A percentile compares a stretch with the other conserved stretches of the same genome.
These are phyloP conservation scores for Hipparchia semele DNA, from an alignment of 2,888 invertebrate genomes.

Conservation along the genomic window DNA sequence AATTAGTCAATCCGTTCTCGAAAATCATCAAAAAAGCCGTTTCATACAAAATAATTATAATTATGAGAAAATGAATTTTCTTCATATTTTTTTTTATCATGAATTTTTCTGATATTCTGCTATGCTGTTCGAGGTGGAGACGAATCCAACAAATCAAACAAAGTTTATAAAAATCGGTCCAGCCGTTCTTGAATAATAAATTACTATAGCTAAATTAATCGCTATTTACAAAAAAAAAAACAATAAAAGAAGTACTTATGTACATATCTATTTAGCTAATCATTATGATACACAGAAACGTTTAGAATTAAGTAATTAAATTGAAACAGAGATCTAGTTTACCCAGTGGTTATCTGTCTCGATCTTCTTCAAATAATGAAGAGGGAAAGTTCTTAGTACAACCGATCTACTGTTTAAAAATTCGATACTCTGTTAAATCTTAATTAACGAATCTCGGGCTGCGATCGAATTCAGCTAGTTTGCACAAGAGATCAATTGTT, in stretches of 20 bases:
- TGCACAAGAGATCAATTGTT: slow-evolving; percentile 25
- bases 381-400: slow-evolving; percentile 13
- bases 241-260: neutral
- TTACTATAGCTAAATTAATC: too few species aligned
- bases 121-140: too few species aligned
- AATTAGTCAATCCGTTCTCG: too few species aligned
- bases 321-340: slow-evolving; percentile 10
- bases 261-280: neutral
- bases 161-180: too few species aligned
- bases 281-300: neutral
- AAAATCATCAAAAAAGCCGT: too few species aligned
- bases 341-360: neutral
- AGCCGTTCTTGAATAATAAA: neutral
- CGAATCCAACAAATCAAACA: too few species aligned
- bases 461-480: slow-evolving; percentile 24
- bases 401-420: slow-evolving; percentile 17
- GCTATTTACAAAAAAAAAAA: neutral
- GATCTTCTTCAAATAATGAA: slow-evolving; percentile 7
- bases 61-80: too few species aligned
- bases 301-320: slow-evolving; percentile 7
- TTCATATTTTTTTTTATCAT: too few species aligned
- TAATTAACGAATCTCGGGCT: slow-evolving; percentile 18
- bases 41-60: too few species aligned
- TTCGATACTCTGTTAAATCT: slow-evolving; percentile 24
- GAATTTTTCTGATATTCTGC: too few species aligned